phyloP scores from a whole-genome alignment of 2,797 vertebrate species.

The Natrix natrix region DNA sequence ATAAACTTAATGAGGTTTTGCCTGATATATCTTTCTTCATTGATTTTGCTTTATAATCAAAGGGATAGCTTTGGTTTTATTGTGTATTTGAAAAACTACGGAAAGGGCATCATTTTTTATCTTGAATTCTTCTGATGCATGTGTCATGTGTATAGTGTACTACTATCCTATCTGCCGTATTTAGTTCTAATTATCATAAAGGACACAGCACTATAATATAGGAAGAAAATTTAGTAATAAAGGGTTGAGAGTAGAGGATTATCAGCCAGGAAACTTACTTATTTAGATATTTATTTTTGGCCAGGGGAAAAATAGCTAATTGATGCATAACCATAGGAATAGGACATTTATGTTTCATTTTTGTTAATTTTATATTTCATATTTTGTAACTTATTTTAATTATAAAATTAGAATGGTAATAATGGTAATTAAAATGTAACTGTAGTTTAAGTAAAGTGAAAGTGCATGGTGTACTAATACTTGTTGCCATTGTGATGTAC shows the following conservation, averaged over 20 bases:
- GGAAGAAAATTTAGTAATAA: background rate
- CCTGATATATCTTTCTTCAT: background rate
- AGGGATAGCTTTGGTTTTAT: conserved; percentile 9
- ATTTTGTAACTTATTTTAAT: background rate
- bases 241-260: background rate
- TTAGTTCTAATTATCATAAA: conserved; percentile 1
- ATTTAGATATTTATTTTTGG: conserved; percentile 17
- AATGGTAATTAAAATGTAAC: background rate
- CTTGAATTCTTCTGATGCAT: conserved; percentile 1
- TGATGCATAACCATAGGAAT: background rate
- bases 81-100: background rate
- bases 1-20: background rate
- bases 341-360: conserved; percentile 20
- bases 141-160: fast-evolving
- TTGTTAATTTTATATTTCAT: conserved; percentile 7
- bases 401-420: background rate
- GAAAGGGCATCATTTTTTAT: background rate
- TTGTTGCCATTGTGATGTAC: background rate
- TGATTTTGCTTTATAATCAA: conserved; percentile 30
- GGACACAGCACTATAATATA: background rate
- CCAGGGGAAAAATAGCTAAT: background rate
- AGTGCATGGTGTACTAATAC: background rate
- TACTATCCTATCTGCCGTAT: background rate
- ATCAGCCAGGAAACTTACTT: background rate
- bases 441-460: background rate